phyloP scores from a whole-genome alignment of 2,888 invertebrate species.

The Coronaproctus castanopsis region DNA sequence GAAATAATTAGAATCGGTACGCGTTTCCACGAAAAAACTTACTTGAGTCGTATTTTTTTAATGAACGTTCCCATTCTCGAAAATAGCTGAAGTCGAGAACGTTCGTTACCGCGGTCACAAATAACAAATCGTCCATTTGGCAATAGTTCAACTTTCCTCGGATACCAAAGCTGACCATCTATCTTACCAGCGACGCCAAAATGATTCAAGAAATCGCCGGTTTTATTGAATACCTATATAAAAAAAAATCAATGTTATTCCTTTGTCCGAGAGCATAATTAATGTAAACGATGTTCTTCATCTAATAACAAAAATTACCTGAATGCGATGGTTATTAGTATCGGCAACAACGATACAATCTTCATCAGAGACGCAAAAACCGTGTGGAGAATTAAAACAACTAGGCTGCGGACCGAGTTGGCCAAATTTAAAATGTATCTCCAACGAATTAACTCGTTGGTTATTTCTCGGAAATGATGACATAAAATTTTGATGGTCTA shows the following conservation, averaged over 20 bases:
- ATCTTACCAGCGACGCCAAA: constrained; percentile 89
- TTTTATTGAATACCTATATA: constrained; percentile 72
- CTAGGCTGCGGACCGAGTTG: constrained; percentile 79
- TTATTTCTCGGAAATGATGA: constrained; percentile 2
- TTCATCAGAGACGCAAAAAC: constrained; percentile 83
- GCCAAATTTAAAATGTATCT: constrained; percentile 80
- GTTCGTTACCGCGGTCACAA: constrained; percentile 89
- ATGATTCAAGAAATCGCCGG: constrained; percentile 77
- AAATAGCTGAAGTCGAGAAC: constrained; percentile 93
- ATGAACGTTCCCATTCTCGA: constrained; percentile 87
- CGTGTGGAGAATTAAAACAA: constrained; percentile 92
- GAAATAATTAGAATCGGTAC: too few species aligned
- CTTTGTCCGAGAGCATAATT: too few species aligned
- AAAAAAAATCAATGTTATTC: too few species aligned
- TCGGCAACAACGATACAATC: constrained; percentile 93
- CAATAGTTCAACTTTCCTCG: constrained; percentile 84
- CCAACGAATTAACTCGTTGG: constrained; percentile 36
- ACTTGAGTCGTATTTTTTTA: constrained; percentile 71
- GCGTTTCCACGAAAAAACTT: too few species aligned
- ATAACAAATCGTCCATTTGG: constrained; percentile 82
- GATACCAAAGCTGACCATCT: constrained; percentile 93
- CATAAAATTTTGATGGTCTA: constrained; percentile 5
- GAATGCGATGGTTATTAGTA: constrained; percentile 89
- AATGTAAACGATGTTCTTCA: not conserved
- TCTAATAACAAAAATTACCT: constrained; percentile 31